These are phyloP conservation scores for Poecilia picta DNA, from an alignment of 2,797 vertebrate species.

Conservation along the genomic window DNA sequence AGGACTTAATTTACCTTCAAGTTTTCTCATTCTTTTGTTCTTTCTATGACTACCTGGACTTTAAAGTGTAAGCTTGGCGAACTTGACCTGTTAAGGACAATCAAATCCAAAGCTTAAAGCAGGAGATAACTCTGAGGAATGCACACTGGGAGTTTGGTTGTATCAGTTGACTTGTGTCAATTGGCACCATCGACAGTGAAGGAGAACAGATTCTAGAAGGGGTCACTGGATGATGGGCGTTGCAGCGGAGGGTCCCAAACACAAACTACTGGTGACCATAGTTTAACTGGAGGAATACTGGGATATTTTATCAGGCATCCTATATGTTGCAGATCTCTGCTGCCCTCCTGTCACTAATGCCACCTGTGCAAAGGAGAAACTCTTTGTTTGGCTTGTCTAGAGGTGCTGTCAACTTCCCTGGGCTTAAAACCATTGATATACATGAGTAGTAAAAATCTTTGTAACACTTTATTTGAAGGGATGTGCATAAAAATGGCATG, in stretches of 20 bases:
- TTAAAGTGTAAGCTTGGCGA: not conserved
- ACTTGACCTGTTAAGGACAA: not conserved
- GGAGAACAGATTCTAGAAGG: not conserved
- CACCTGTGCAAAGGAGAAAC: not conserved
- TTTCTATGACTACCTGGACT: not conserved
- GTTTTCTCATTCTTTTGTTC: not conserved
- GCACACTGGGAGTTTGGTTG: not conserved
- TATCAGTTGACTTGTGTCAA: not conserved
- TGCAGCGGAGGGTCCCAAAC: not conserved
- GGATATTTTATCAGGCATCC: not conserved
- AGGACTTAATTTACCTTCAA: not conserved
- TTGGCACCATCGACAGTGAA: not conserved
- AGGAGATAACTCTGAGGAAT: not conserved
- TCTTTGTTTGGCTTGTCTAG: not conserved
- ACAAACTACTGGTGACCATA: not conserved
- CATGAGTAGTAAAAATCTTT: too few species aligned
- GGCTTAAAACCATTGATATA: not conserved
- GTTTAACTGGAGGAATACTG: not conserved
- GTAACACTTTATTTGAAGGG: too few species aligned
- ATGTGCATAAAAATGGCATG: too few species aligned
- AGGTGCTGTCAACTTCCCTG: not conserved
- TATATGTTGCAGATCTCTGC: not conserved
- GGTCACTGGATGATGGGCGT: not conserved
- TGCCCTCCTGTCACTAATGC: not conserved
- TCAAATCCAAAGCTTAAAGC: not conserved